Evolutionary conservation across 2,113 vertebrate species (phyloP).

Genomic region (Camelus bactrianus): DNA sequence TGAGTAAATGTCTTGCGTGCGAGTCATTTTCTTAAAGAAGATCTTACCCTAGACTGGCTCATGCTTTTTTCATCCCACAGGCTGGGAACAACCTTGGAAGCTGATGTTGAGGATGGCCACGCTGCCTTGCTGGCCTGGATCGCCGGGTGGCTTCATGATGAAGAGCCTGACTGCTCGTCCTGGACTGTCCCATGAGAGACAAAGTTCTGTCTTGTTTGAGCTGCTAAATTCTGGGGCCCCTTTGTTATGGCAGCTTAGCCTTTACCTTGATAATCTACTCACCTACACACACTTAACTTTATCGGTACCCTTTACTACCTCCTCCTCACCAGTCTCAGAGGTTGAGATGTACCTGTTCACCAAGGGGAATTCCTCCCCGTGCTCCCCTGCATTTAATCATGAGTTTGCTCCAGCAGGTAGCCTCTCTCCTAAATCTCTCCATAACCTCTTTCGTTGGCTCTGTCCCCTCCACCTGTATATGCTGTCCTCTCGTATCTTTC

Average conservation of each 20-base stretch:
- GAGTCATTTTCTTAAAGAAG: neutral
- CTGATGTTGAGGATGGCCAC: neutral
- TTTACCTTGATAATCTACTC: neutral
- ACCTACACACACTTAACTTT: neutral
- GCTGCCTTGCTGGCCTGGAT: neutral
- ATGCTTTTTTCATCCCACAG: neutral
- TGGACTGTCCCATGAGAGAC: neutral
- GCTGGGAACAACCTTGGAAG: neutral
- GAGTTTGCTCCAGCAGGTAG: neutral
- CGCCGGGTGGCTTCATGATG: neutral
- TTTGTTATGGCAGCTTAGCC: neutral
- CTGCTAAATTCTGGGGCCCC: neutral
- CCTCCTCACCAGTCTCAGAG: neutral
- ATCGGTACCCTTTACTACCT: neutral
- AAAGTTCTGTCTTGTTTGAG: neutral
- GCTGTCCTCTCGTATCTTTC: neutral
- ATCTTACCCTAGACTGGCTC: neutral
- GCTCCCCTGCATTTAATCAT: neutral
- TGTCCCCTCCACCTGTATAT: neutral
- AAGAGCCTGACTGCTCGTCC: neutral
- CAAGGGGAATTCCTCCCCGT: neutral
- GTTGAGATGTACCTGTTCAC: neutral
- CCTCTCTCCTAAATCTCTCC: neutral
- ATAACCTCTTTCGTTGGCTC: neutral
- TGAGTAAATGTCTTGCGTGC: neutral